Evolutionary conservation across 35 echinoderm and acorn worm genomes (phyloP), one percentile per base, ranked within the genome.

Genomic region (Ptychodera flava): DNA sequence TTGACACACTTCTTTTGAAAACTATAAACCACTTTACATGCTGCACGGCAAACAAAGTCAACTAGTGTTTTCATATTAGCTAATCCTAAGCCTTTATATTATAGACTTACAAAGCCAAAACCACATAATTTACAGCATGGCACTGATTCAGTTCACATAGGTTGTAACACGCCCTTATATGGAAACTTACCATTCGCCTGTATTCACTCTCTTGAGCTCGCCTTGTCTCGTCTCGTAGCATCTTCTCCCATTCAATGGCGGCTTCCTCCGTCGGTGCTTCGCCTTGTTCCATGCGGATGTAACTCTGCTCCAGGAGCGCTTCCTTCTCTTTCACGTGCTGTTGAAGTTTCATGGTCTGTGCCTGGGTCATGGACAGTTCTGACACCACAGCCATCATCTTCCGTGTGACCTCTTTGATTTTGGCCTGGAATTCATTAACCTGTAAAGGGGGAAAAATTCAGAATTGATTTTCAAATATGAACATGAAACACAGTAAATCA

Each of bases 351-450:
- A 99, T 38, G 28, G 96, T 89, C 77, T 94, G 92, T 29, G 96
- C 96, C 76, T 99, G 96, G 30, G 33, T 94, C 96, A 99, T 99
- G 38, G 96, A 99, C 29, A 99, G 90, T 93, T 99, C 96, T 0
- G 96, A 99, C 6, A 99, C 96, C 0, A 85, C 30, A 0, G 96
- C 96, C 96, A 99, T 99, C 96, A 94, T 99, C 88, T 94, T 99
- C 76, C 96, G 92, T 32, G 96, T 99, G 1, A 94, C 83, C 2
- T 92, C 93, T 78, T 99, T 99, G 81, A 99, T 99, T 36, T 88
- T 91, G 2, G 96, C 90, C 80, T 99, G 96, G 31, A 94, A 85
- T 35, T 99, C 96, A 83, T 99, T 99, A 16, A 99, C 96, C 96
- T 99, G 78, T n/a, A n/a, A n/a, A n/a, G n/a, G n/a, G n/a, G n/a